Evolutionary conservation across 2,888 invertebrate species (phyloP).

Genomic region (Dasypolia templi): DNA sequence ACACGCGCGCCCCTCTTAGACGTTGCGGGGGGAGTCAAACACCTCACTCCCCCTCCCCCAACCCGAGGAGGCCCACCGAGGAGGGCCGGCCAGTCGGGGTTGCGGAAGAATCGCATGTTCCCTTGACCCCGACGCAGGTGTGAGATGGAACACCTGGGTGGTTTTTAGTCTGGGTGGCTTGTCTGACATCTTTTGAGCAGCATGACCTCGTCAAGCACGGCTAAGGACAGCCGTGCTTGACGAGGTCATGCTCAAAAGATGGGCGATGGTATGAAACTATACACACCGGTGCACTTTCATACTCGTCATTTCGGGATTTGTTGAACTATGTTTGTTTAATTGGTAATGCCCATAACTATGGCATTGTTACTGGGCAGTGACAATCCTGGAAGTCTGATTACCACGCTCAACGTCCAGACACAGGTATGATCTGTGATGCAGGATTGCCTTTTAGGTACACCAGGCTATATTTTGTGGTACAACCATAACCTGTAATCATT

Average conservation of each 20-base stretch:
- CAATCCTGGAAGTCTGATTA: neutral
- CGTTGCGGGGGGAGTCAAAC: too few relatives aligned
- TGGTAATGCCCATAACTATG: neutral
- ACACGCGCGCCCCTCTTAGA: too few relatives aligned
- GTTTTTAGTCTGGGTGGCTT: too few relatives aligned
- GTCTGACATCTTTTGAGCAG: too few relatives aligned
- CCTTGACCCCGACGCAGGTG: too few relatives aligned
- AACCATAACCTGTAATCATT: slow-evolving; percentile 16
- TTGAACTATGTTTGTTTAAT: too few relatives aligned
- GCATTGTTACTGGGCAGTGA: neutral
- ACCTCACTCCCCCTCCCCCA: too few relatives aligned
- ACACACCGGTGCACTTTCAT: neutral
- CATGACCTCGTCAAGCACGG: too few relatives aligned
- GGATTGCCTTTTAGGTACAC: neutral
- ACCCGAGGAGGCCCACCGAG: too few relatives aligned
- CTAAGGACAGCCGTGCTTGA: neutral
- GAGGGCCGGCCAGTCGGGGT: too few relatives aligned
- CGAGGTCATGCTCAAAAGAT: neutral
- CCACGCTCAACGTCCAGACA: neutral
- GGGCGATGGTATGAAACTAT: neutral
- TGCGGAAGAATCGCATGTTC: too few relatives aligned
- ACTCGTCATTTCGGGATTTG: neutral
- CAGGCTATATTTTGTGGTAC: neutral
- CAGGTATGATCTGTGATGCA: neutral
- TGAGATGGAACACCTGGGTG: too few relatives aligned